Percentiles rank a stretch among this genome's conserved stretches.
These are phyloP conservation scores for Lutjanus campechanus DNA, from an alignment of 2,797 vertebrate species.

Conservation along the genomic window DNA sequence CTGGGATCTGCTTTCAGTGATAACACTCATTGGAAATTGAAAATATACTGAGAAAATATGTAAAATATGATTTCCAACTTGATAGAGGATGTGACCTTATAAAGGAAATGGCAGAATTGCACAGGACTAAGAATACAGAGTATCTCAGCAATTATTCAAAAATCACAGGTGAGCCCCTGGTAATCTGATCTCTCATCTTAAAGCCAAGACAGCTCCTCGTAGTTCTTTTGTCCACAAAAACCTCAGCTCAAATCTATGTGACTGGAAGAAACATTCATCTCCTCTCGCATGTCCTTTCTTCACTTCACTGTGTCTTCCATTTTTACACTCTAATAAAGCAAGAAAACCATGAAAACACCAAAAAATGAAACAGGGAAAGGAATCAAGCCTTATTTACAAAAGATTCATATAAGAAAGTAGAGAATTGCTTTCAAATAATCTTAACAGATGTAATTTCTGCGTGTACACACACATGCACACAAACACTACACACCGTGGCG, in stretches of 20 bases:
- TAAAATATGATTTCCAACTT: background rate
- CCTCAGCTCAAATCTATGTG: background rate
- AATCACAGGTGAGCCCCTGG: background rate
- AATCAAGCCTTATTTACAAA: constrained; percentile 41
- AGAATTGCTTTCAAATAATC: constrained; percentile 61
- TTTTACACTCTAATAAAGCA: constrained; percentile 35
- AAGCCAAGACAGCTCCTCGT: background rate
- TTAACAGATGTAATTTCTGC: constrained; percentile 61
- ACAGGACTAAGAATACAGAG: background rate
- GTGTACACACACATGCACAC: constrained; percentile 21
- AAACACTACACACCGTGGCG: constrained; percentile 57
- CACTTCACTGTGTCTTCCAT: constrained; percentile 16
- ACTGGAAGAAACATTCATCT: constrained; percentile 27
- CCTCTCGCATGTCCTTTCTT: background rate
- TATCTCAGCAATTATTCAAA: background rate
- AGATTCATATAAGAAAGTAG: constrained; percentile 45
- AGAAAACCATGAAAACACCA: constrained; percentile 29
- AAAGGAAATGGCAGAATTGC: background rate
- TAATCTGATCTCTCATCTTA: background rate
- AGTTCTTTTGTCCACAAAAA: background rate
- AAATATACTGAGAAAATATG: too few relatives aligned
- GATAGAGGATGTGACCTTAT: background rate
- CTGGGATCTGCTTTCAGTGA: too few relatives aligned
- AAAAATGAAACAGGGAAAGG: constrained; percentile 33
- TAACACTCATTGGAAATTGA: too few relatives aligned